phyloP scores from a whole-genome alignment of 2,888 invertebrate genomes.

The Polia nebulosa region DNA sequence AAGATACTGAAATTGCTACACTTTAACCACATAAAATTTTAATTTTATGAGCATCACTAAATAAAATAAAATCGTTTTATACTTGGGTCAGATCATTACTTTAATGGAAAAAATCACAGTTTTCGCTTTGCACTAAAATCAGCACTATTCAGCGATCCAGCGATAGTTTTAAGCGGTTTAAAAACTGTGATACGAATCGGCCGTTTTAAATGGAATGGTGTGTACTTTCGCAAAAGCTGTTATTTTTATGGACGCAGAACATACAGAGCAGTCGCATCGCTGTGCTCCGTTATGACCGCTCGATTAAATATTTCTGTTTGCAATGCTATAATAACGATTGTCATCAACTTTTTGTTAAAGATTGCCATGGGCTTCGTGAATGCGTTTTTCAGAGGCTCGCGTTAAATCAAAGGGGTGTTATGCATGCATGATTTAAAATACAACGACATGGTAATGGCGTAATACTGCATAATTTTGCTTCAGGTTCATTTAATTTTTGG shows the following conservation, averaged over 20 bases:
- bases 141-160: conserved; percentile 29
- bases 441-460: conserved; percentile 9
- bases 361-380: conserved; percentile 28
- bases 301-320: conserved; percentile 53
- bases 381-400: neutral
- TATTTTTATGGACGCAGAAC: conserved; percentile 55
- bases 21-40: neutral
- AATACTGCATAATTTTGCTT: conserved; percentile 1
- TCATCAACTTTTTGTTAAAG: conserved; percentile 48
- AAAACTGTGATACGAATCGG: conserved; percentile 48
- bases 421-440: conserved; percentile 18
- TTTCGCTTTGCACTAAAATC: conserved; percentile 35
- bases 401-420: conserved; percentile 19
- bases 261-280: conserved; percentile 30
- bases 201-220: conserved; percentile 47
- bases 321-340: conserved; percentile 33
- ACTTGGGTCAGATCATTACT: conserved; percentile 11
- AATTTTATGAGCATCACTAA: neutral
- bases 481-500: neutral
- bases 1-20: neutral
- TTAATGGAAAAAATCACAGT: conserved; percentile 1
- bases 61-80: conserved; percentile 9
- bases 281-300: conserved; percentile 6
- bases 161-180: conserved; percentile 50
- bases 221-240: conserved; percentile 55